A percentile compares a stretch with the other conserved stretches of the same genome.
Evolutionary conservation across 2,113 vertebrate genomes (phyloP).

Genomic region (Oenanthe melanoleuca): DNA sequence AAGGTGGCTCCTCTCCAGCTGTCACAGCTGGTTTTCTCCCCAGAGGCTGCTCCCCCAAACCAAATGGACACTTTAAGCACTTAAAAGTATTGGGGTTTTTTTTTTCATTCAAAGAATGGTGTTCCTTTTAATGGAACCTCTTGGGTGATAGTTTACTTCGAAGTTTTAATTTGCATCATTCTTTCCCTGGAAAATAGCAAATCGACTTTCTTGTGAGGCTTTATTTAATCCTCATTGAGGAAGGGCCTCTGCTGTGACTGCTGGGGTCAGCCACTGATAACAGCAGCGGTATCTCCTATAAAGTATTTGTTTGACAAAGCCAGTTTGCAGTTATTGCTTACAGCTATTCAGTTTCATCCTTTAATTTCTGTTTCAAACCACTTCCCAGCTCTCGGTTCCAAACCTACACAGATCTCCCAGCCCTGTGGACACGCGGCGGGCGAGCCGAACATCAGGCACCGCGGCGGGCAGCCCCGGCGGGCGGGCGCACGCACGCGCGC

Average conservation of each 20-base stretch:
- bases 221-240: neutral
- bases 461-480: neutral
- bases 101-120: neutral
- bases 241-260: neutral
- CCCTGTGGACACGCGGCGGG: fast-evolving
- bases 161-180: neutral
- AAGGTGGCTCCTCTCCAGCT: neutral
- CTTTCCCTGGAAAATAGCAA: neutral
- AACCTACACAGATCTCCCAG: fast-evolving
- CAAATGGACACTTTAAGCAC: neutral
- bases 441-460: neutral
- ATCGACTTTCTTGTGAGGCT: neutral
- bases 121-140: neutral
- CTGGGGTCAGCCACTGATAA: too few species aligned
- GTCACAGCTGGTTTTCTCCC: neutral
- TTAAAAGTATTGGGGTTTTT: neutral
- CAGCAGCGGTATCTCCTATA: neutral
- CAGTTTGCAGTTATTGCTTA: neutral
- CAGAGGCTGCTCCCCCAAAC: neutral
- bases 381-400: neutral
- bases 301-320: neutral
- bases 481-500: fast-evolving
- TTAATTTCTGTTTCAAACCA: neutral
- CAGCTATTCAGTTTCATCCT: neutral
- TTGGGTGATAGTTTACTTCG: neutral